phyloP scores from a whole-genome alignment of 2,888 invertebrate species.

The Stenichneumon culpator region DNA sequence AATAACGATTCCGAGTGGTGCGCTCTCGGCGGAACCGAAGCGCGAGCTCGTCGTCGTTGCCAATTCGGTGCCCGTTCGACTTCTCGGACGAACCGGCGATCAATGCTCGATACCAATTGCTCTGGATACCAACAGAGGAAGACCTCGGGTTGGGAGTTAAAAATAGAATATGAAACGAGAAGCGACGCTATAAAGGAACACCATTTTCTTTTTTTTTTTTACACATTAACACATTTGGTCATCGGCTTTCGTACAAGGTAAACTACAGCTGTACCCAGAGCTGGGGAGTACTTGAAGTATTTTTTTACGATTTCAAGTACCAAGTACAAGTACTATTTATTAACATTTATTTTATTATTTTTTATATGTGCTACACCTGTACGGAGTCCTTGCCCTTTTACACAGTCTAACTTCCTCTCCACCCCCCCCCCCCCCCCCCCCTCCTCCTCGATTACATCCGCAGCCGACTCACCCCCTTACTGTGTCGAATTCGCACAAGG shows the following conservation, averaged over 20 bases:
- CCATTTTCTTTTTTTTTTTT: not conserved
- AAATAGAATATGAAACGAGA: slow-evolving; percentile 20
- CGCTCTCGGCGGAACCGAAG: slow-evolving; percentile 28
- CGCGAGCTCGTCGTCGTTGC: slow-evolving; percentile 44
- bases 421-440: no score
- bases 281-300: no score
- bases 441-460: no score
- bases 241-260: not conserved
- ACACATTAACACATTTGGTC: not conserved
- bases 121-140: slow-evolving; percentile 39
- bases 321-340: no score
- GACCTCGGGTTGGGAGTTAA: not conserved
- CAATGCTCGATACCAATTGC: slow-evolving; percentile 65
- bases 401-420: no score
- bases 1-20: slow-evolving; percentile 78
- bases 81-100: slow-evolving; percentile 45
- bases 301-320: no score
- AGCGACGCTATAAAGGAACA: not conserved
- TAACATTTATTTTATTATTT: no score
- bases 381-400: no score
- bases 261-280: not conserved
- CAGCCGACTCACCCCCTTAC: no score
- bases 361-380: no score
- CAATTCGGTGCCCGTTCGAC: slow-evolving; percentile 44
- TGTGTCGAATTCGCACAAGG: no score